Base-by-base conservation (phyloP, 2,888 invertebrate species). In the Beris chalybata region DNA sequence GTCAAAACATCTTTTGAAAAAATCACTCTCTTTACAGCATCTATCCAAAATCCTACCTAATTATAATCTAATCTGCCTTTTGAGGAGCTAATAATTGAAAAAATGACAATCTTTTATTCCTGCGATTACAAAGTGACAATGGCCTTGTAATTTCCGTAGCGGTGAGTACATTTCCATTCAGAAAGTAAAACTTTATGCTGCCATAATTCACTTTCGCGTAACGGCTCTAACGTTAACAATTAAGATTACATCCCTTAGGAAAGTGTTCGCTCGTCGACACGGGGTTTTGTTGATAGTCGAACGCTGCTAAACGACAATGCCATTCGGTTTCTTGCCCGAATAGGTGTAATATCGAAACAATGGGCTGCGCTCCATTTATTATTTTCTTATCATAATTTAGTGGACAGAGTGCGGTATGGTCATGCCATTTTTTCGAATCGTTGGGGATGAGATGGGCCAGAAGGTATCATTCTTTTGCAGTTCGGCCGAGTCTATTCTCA, bases 161-260 rank as follows among this genome's bases (percentile, higher is more conserved):
- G 52, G 29, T 15, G 38, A 38, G 38, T 38, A 38, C 52, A 52
- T 52, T 29, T 52, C 52, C 22, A 52, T 52, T 52, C 11, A 22
- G 13, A 52, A 22, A 52, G 38, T 54, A 54, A 29, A 54, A 54
- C 54, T 31, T 54, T 54, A 54, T 54, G 7, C n/a, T 5, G 31
- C 31, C 29, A 54, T 54, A 54, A 54, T 54, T 54, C 54, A 54
- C n/a, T 30, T 54, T 38, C 38, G 38, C 30, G 54, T 11, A n/a
- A 54, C n/a, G 54, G 31, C n/a, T 31, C n/a, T 54, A 54, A 54
- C 32, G 32, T 32, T 54, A 54, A 31, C 54, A 54, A 54, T 54
- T 54, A 54, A 54, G 54, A 54, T 54, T 54, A 54, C 29, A 54
- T 31, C 12, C n/a, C 32, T 30, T 31, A 6, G 5, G 54, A 11